Percentiles rank a stretch among this genome's conserved stretches.
These are phyloP conservation scores for Porites australiensis DNA, from an alignment of 64 coral and sea anemone species.

Conservation along the genomic window DNA sequence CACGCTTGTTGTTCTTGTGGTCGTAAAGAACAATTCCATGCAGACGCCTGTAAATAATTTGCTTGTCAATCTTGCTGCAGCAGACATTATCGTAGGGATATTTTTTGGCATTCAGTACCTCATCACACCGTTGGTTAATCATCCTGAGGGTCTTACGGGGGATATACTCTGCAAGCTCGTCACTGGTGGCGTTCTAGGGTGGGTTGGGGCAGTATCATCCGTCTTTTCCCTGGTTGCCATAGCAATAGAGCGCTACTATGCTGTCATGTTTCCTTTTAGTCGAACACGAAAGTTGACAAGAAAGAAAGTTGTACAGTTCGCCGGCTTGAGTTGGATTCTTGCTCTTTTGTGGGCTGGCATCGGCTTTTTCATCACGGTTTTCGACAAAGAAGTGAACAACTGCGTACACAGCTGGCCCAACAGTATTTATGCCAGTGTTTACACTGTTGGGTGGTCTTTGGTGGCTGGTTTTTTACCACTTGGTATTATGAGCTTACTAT, in stretches of 20 bases:
- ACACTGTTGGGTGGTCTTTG: slow-evolving; percentile 30
- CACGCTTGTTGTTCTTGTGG: slow-evolving; percentile 45
- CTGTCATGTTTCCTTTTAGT: slow-evolving; percentile 30
- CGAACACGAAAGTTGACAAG: not conserved
- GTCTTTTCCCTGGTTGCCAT: slow-evolving; percentile 34
- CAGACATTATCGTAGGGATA: slow-evolving; percentile 29
- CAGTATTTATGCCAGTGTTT: slow-evolving; percentile 11
- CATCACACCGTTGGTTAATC: not conserved
- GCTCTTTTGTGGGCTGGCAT: not conserved
- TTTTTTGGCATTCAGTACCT: slow-evolving; percentile 31
- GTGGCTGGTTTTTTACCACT: slow-evolving; percentile 39
- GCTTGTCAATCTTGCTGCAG: slow-evolving; percentile 38
- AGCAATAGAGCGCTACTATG: slow-evolving; percentile 33
- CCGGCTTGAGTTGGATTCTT: slow-evolving; percentile 31
- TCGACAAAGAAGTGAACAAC: not conserved
- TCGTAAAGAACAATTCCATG: slow-evolving; percentile 18
- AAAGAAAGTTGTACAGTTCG: not conserved
- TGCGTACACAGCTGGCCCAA: slow-evolving; percentile 45
- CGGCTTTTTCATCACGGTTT: slow-evolving; percentile 44
- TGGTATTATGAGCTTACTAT: slow-evolving; percentile 41
- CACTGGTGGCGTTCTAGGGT: slow-evolving; percentile 28
- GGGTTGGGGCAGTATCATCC: slow-evolving; percentile 41
- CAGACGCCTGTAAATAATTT: slow-evolving; percentile 49
- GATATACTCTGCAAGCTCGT: slow-evolving; percentile 51
- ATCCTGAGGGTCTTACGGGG: not conserved